Evolutionary conservation across 2,113 vertebrate species (phyloP).

Genomic region (Bos javanicus): DNA sequence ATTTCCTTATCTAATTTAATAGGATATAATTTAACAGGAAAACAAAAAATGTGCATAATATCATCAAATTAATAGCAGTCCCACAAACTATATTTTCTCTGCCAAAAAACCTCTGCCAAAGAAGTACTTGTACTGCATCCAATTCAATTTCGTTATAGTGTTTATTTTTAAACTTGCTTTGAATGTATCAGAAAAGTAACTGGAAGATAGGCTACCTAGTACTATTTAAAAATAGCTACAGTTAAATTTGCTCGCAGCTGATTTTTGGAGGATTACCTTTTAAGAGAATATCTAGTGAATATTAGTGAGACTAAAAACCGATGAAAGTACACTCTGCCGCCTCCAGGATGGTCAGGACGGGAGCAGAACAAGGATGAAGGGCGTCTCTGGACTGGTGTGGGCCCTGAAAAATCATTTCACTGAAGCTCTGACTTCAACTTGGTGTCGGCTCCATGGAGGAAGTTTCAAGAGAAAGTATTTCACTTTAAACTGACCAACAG

Average conservation of each 20-base stretch:
- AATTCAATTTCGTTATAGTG: not conserved
- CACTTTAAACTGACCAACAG: not conserved
- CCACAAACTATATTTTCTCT: not conserved
- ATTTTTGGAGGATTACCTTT: not conserved
- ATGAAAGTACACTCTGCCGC: fast-evolving
- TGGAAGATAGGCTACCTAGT: not conserved
- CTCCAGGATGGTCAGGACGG: fast-evolving
- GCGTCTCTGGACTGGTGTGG: fast-evolving
- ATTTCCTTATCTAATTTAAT: constrained; percentile 36
- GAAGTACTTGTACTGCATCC: not conserved
- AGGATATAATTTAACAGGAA: not conserved
- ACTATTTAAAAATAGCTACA: not conserved
- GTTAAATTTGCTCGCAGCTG: not conserved
- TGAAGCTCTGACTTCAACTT: not conserved
- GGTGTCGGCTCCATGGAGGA: not conserved
- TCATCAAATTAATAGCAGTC: not conserved
- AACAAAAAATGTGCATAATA: not conserved
- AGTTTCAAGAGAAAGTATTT: not conserved
- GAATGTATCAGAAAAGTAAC: not conserved
- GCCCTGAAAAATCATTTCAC: not conserved
- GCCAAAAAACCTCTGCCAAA: not conserved
- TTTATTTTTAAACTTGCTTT: not conserved
- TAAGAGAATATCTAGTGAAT: not conserved
- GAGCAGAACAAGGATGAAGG: fast-evolving
- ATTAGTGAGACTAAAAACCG: not conserved